Evolutionary conservation across 2,888 invertebrate genomes (phyloP), one percentile per base, ranked within the genome.

Genomic region (Cyclophora punctaria): DNA sequence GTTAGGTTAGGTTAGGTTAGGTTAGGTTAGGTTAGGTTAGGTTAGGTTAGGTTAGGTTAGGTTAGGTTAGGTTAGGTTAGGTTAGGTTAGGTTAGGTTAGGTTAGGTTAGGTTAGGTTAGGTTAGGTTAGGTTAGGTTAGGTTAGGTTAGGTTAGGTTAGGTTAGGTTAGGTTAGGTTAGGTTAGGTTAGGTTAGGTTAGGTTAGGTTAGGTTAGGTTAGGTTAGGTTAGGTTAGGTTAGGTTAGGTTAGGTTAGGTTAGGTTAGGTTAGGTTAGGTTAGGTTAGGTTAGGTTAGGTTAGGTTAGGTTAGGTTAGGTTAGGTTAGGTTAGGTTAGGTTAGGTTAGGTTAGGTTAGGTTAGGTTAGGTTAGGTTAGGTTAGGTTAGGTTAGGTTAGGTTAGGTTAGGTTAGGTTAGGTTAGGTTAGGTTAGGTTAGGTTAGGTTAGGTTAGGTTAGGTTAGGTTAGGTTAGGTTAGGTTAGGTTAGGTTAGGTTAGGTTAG

Each of bases 201-300:
- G 50, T 50, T 48, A 48, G 48, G 48, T 48, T 48, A 48, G 48
- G 48, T 48, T 48, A 45, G 48, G 48, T 45, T 48, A 37, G 40
- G 20, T 44, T 34, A 35, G 42, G 34, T 35, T 35, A 48, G 37
- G 48, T 35, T 44, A 33, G 44, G 48, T 35, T 40, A 44, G 47
- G 47, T 42, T 47, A 42, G 47, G 42, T 47, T 47, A 41, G 46
- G 41, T 47, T 44, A 44, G 44, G 44, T 44, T 44, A 44, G 44
- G 44, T 44, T 44, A 44, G 46, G 46, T 40, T 47, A 45, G 46
- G 41, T 47, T 42, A 48, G 48, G 46, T 42, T 49, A 51, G 53
- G 56, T 49, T 48, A 53, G 56, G 53, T 48, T 49, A 52, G 56
- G 56, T 49, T 49, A 56, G 56, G 56, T 49, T 51, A 56, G 56